Conservation (phyloP, 2,113 vertebrate species). For the Bubo blakistoni region DNA sequence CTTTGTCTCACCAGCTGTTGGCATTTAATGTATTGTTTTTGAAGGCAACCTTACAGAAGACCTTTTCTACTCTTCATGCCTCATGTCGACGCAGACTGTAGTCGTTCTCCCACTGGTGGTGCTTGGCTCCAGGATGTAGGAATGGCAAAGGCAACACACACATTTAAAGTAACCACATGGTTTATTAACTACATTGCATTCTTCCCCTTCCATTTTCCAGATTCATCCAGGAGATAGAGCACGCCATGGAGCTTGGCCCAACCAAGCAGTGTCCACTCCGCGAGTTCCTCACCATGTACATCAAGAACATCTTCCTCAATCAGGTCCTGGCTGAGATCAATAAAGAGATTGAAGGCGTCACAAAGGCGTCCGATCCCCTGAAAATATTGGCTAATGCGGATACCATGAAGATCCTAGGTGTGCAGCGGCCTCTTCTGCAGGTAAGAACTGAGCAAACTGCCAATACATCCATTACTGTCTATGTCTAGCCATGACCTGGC, state of each 20-base stretch:
- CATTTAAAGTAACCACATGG: fast-evolving
- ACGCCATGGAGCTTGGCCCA: slow-evolving; percentile 86
- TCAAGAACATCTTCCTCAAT: slow-evolving; percentile 95
- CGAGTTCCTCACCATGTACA: slow-evolving; percentile 95
- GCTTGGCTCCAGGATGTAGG: neutral
- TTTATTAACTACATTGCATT: neutral
- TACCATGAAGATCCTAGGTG: slow-evolving; percentile 92
- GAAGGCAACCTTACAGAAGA: neutral
- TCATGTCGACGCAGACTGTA: fast-evolving
- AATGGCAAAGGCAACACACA: neutral
- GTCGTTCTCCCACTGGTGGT: no score
- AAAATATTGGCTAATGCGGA: slow-evolving; percentile 92
- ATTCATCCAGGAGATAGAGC: slow-evolving; percentile 95
- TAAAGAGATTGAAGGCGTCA: slow-evolving; percentile 93
- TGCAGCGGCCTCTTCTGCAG: slow-evolving; percentile 94
- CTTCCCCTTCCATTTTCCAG: slow-evolving; percentile 67
- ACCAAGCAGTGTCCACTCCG: slow-evolving; percentile 92
- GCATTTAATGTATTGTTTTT: neutral
- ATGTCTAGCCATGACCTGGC: fast-evolving
- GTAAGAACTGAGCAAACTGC: slow-evolving; percentile 51
- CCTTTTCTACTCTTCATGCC: neutral
- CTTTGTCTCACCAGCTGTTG: neutral
- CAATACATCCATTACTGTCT: fast-evolving
- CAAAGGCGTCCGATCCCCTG: slow-evolving; percentile 89
- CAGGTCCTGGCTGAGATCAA: slow-evolving; percentile 96